Evolutionary conservation across 1,140 invertebrate genomes (phyloP), one percentile per base, ranked within the genome.

Genomic region (Zaprionus lachaisei): DNA sequence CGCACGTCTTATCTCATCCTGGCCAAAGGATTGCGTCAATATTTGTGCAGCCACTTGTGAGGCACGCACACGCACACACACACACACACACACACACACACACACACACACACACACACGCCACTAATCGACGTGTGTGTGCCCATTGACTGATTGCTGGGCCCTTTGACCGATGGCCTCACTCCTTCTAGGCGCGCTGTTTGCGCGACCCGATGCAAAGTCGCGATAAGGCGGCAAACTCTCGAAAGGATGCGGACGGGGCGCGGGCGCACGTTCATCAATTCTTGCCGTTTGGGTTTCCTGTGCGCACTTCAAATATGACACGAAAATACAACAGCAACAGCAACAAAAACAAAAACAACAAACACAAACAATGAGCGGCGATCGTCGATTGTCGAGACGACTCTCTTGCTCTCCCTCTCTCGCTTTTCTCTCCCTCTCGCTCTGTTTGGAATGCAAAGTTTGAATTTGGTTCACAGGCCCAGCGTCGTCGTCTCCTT

Each of bases 111-210:
- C 17, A 47, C 54, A 28, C 5, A 31, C 5, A 55, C 7, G 28
- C 31, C 9, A 22, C n/a, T 12, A 12, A 17, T 54, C 44, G 17
- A 38, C 49, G n/a, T 34, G 17, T 63, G 72, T 85, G 72, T 79
- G 83, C 65, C 56, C 81, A 87, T 90, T 89, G 84, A 85, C 79
- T 90, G 84, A 90, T 86, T 86, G 61, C 74, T 64, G 71, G 72
- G 49, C 57, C 57, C 34, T 83, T 83, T 83, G 83, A 87, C 58
- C 83, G 83, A 87, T 83, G 74, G 83, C 66, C 69, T 34, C n/a
- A 20, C 15, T 41, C 20, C 57, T 58, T 34, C 28, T 14, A 12
- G 61, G 6, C 26, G 58, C 24, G 41, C 7, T 58, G 26, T 55
- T 65, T 80, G 81, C 70, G 78, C 61, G 51, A 34, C 56, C 51